These are phyloP conservation scores for Drosophila quadrilineata DNA, from an alignment of 1,140 invertebrate genomes.

Conservation along the genomic window DNA sequence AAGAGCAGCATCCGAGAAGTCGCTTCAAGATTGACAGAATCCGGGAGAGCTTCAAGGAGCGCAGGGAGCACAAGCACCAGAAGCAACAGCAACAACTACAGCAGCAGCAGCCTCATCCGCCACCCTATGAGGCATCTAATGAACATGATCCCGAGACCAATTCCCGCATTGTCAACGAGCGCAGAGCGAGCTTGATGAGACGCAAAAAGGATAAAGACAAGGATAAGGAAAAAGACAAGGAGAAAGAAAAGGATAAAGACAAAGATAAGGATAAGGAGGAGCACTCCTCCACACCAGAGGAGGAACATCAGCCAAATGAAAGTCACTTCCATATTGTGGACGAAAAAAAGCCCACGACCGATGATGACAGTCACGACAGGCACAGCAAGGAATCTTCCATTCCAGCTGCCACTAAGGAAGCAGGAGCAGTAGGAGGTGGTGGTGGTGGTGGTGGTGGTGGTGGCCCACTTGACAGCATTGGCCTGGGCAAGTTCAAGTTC, in stretches of 20 bases:
- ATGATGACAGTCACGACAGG: too few species aligned
- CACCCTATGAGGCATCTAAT: constrained; percentile 43
- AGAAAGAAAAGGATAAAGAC: too few species aligned
- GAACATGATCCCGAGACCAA: constrained; percentile 77
- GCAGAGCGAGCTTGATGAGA: constrained; percentile 64
- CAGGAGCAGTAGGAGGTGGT: constrained; percentile 32
- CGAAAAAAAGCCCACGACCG: constrained; percentile 67
- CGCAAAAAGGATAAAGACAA: constrained; percentile 39
- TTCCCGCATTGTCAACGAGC: constrained; percentile 70
- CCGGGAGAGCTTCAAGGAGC: constrained; percentile 48
- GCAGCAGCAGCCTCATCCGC: constrained; percentile 41
- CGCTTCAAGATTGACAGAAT: constrained; percentile 69
- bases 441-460: neutral
- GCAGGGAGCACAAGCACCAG: constrained; percentile 32
- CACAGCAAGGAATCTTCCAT: too few species aligned
- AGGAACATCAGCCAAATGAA: constrained; percentile 23
- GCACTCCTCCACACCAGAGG: constrained; percentile 14
- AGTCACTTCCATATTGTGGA: constrained; percentile 66
- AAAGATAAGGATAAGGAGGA: constrained; percentile 29
- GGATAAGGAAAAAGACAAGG: too few species aligned
- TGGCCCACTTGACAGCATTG: constrained; percentile 31
- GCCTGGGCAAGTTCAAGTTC: constrained; percentile 72
- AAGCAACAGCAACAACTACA: neutral
- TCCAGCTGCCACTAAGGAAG: constrained; percentile 21
- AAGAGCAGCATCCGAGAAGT: constrained; percentile 61